These are phyloP conservation scores for Machimus atricapillus DNA, from an alignment of 2,888 invertebrate genomes.

Conservation along the genomic window DNA sequence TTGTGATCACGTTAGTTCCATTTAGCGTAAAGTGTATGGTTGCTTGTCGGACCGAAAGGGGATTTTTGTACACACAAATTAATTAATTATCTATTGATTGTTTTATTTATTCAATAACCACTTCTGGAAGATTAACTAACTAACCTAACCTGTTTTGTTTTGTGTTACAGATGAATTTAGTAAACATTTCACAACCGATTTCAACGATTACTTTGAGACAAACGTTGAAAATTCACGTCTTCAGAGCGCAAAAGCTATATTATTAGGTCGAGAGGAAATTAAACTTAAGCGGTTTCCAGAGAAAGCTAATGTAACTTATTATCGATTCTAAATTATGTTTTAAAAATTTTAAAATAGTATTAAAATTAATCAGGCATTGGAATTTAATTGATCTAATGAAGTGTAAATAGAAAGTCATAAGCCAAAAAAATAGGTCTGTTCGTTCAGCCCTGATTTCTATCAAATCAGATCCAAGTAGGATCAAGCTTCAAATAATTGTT, in stretches of 20 bases:
- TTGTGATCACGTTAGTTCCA: too few species aligned
- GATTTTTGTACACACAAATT: background rate
- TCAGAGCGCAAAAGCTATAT: slow-evolving; percentile 1
- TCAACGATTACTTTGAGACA: slow-evolving; percentile 22
- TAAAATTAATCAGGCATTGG: too few species aligned
- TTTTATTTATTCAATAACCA: background rate
- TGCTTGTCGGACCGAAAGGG: background rate
- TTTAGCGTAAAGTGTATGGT: too few species aligned
- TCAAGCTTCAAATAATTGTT: too few species aligned
- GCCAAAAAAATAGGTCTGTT: too few species aligned
- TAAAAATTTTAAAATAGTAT: too few species aligned
- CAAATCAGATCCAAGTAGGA: too few species aligned
- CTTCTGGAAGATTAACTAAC: background rate
- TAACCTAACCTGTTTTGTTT: background rate
- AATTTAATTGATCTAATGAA: too few species aligned
- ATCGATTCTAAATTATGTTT: too few species aligned
- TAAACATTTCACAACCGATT: slow-evolving; percentile 6
- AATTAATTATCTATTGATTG: background rate
- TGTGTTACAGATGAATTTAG: slow-evolving; percentile 38
- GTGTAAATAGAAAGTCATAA: too few species aligned
- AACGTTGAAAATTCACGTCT: slow-evolving; percentile 11
- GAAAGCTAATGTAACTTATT: slow-evolving; percentile 30
- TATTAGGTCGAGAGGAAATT: background rate
- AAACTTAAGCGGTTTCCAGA: slow-evolving; percentile 31
- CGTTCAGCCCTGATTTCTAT: too few species aligned